These are phyloP conservation scores for Epinotia bilunana DNA, from an alignment of 2,888 invertebrate species.

Conservation along the genomic window DNA sequence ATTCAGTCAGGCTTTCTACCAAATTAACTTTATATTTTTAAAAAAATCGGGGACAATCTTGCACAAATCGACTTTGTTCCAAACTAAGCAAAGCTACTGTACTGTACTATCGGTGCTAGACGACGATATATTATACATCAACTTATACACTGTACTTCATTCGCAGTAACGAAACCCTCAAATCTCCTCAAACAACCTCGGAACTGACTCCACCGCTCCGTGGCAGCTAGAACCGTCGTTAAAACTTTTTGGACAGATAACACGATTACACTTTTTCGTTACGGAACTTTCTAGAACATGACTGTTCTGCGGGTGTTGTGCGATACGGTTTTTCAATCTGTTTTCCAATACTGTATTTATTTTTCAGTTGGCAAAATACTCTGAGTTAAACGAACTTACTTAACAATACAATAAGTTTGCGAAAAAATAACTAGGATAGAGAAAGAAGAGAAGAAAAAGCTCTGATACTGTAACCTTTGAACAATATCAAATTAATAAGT, in stretches of 20 bases:
- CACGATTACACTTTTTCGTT: conserved; percentile 63
- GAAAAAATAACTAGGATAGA: too few species aligned
- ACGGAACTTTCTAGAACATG: conserved; percentile 61
- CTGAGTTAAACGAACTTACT: neutral
- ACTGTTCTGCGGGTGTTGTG: conserved; percentile 57
- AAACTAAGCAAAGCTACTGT: too few species aligned
- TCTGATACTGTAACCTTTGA: too few species aligned
- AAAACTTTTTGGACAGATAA: conserved; percentile 69
- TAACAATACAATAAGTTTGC: too few species aligned
- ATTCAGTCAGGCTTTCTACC: neutral
- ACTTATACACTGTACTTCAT: neutral
- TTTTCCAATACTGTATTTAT: conserved; percentile 9
- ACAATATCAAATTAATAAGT: too few species aligned
- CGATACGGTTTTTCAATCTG: conserved; percentile 5
- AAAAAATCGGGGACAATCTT: too few species aligned
- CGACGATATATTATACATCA: neutral
- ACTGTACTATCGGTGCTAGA: too few species aligned
- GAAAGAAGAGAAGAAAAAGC: too few species aligned
- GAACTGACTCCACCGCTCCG: conserved; percentile 25
- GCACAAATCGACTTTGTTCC: too few species aligned
- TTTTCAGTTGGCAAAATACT: neutral
- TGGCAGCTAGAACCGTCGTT: conserved; percentile 57
- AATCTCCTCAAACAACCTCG: conserved; percentile 24
- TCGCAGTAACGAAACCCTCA: neutral
- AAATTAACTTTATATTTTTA: neutral